These are phyloP conservation scores for Carapus acus DNA, from an alignment of 2,797 vertebrate genomes.

Conservation along the genomic window DNA sequence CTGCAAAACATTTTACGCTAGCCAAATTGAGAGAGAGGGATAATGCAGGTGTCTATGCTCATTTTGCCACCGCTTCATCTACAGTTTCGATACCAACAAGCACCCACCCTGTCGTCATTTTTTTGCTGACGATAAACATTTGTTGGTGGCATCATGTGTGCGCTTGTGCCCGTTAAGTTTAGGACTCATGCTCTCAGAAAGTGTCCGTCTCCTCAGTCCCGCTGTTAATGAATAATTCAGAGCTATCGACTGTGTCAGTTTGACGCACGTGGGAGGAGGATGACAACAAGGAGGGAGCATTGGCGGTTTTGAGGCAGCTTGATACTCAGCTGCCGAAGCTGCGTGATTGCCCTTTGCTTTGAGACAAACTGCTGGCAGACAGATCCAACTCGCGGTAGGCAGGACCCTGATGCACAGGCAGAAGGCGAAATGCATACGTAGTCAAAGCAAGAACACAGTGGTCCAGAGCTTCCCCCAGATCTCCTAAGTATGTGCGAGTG, in stretches of 20 bases:
- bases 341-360: constrained; percentile 68
- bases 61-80: constrained; percentile 62
- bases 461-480: neutral
- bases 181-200: constrained; percentile 55
- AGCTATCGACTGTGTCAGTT: constrained; percentile 68
- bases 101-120: constrained; percentile 51
- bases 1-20: no score
- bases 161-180: constrained; percentile 55
- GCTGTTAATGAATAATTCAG: constrained; percentile 70
- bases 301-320: no score
- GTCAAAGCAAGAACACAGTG: constrained; percentile 3
- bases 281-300: no score
- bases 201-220: constrained; percentile 59
- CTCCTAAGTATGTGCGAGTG: no score
- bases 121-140: constrained; percentile 60
- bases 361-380: constrained; percentile 68
- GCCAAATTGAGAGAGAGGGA: constrained; percentile 7
- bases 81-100: constrained; percentile 60
- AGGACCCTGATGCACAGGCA: constrained; percentile 51
- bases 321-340: constrained; percentile 64
- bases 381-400: constrained; percentile 55
- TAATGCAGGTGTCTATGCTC: constrained; percentile 51
- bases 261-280: constrained; percentile 52
- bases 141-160: constrained; percentile 60
- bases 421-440: constrained; percentile 14